These are phyloP conservation scores for Turdus rufiventris DNA, from an alignment of 2,113 vertebrate species.

Conservation along the genomic window DNA sequence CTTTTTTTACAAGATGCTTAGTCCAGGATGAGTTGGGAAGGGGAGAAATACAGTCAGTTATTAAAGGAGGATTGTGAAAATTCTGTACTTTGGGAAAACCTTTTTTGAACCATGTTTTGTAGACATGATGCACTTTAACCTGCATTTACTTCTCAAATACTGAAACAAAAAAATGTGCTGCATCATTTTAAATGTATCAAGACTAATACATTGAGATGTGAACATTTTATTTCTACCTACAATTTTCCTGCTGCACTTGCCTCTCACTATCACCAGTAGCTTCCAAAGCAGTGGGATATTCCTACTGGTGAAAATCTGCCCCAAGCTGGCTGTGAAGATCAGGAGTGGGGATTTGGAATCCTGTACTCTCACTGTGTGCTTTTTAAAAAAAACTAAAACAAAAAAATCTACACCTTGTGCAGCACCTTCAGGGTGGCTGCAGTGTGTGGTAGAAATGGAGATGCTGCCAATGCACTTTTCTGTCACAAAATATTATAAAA, in stretches of 20 bases:
- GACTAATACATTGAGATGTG: neutral
- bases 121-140: neutral
- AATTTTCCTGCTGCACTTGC: neutral
- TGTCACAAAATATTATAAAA: neutral
- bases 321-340: neutral
- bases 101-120: fast-evolving
- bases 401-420: fast-evolving
- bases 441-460: neutral
- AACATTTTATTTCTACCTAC: neutral
- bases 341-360: neutral
- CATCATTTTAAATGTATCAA: neutral
- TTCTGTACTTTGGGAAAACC: neutral
- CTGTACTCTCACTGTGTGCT: neutral
- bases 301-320: neutral
- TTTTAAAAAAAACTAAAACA: neutral
- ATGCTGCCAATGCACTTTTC: neutral
- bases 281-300: neutral
- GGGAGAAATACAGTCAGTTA: neutral
- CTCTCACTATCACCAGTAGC: neutral
- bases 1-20: neutral
- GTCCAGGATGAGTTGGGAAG: neutral
- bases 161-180: neutral
- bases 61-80: neutral
- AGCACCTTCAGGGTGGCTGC: neutral
- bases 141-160: neutral